phyloP scores from a whole-genome alignment of 1,140 invertebrate species.

The Diorhabda sublineata region DNA sequence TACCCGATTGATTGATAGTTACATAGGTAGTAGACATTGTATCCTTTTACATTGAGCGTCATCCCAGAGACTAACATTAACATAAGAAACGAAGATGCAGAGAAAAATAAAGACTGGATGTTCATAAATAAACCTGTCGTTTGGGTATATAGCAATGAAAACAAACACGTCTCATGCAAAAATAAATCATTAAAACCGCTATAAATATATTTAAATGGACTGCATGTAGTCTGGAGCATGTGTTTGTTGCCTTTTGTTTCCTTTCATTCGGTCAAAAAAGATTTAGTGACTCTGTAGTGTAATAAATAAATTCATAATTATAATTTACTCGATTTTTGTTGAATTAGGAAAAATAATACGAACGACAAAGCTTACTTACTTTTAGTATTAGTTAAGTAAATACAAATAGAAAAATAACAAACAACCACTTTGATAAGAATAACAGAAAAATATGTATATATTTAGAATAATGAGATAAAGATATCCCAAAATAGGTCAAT shows the following conservation, averaged over 20 bases:
- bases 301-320: neutral
- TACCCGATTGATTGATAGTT: no score
- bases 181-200: conserved; percentile 25
- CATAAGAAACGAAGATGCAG: conserved; percentile 2
- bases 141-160: conserved; percentile 15
- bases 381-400: no score
- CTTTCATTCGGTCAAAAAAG: conserved; percentile 2
- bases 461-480: no score
- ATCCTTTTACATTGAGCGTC: conserved; percentile 5
- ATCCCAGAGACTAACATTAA: conserved; percentile 9
- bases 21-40: neutral
- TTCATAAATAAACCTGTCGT: conserved; percentile 23
- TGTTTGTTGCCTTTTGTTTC: conserved; percentile 2
- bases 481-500: no score
- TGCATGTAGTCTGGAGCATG: conserved; percentile 7
- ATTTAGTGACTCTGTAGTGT: neutral
- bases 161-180: conserved; percentile 24
- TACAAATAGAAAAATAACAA: no score
- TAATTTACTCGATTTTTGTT: no score
- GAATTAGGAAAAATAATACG: no score
- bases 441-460: no score
- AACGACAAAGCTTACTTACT: no score
- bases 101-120: conserved; percentile 20
- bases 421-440: no score
- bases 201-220: conserved; percentile 18